These are phyloP conservation scores for Drosophila nikananu DNA, from an alignment of 1,140 invertebrate genomes.

Conservation along the genomic window DNA sequence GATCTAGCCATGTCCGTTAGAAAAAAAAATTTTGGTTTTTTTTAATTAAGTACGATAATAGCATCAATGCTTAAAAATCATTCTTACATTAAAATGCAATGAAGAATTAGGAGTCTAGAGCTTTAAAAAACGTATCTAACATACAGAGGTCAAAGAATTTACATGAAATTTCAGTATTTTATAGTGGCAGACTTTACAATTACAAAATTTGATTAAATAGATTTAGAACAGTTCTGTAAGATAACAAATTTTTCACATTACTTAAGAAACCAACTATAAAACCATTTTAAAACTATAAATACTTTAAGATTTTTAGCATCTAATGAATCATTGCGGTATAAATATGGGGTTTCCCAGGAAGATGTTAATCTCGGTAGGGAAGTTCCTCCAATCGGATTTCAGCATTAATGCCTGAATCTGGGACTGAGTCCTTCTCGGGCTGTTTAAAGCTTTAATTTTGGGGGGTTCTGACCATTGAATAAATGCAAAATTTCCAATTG, in stretches of 20 bases:
- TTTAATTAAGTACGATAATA: too few species aligned
- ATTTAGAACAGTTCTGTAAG: too few species aligned
- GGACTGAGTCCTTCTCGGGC: neutral
- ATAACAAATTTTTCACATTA: too few species aligned
- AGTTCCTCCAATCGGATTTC: constrained; percentile 19
- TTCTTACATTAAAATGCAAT: too few species aligned
- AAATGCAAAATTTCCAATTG: constrained; percentile 75
- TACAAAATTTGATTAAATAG: too few species aligned
- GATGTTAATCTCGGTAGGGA: neutral
- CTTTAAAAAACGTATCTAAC: too few species aligned
- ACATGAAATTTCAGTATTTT: neutral
- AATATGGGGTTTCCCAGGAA: too few species aligned
- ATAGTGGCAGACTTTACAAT: neutral
- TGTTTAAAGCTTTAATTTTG: constrained; percentile 45
- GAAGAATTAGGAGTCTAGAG: neutral
- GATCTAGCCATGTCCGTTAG: too few species aligned
- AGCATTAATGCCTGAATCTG: constrained; percentile 14
- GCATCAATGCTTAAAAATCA: too few species aligned
- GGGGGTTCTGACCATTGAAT: constrained; percentile 53
- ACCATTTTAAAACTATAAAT: neutral
- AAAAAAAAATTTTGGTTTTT: too few species aligned
- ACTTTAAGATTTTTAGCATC: neutral
- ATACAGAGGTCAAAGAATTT: neutral
- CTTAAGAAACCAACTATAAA: neutral
- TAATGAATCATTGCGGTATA: too few species aligned